Evolutionary conservation across 2,113 vertebrate species (phyloP), one percentile per base, ranked within the genome.

Genomic region (Herpetotheres cachinnans): DNA sequence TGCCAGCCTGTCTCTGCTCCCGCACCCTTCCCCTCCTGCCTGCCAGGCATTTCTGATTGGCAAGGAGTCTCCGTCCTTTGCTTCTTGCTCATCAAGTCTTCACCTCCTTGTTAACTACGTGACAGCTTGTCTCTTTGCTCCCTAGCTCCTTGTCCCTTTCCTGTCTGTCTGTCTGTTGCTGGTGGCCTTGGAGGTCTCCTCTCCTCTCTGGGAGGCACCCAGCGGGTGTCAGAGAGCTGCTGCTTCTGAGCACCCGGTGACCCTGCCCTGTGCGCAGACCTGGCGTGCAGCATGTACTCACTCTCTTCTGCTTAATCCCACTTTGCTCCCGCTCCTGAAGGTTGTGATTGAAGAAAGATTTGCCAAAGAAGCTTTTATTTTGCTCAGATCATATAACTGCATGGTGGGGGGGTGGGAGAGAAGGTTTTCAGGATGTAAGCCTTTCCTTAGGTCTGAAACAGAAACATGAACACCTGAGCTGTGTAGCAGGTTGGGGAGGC

Each of bases 201-300:
- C 15, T 71, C 25, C 86, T 63, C 32, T 25, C 30, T 6, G 34
- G 26, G 8, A 61, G 49, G 34, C n/a, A 49, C 34, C 16, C 2
- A 1, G 34, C 1, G 22, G 52, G 46, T 49, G 65, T 62, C 65
- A 46, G 65, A 66, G 56, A 4, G 3, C 21, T 46, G 70, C 16
- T 83, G 76, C 6, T n/a, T 46, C 44, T 1, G 2, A 40, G 24
- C 49, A 17, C 30, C 8, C 71, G n/a, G 25, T 1, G 12, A 62
- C 11, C 16, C n/a, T 63, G 30, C 38, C 15, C 7, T 10, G 14
- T 1, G 0, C 2, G 29, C n/a, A 40, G n/a, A 50, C 47, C 9
- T 3, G 2, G 2, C 1, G 30, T 36, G 55, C 32, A 22, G n/a
- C 4, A 0, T 15, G 30, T 1, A 5, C 24, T 71, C 1, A 1